Evolutionary conservation across 2,888 invertebrate genomes (phyloP), one percentile per base, ranked within the genome.

Genomic region (Scaptomyza flava): DNA sequence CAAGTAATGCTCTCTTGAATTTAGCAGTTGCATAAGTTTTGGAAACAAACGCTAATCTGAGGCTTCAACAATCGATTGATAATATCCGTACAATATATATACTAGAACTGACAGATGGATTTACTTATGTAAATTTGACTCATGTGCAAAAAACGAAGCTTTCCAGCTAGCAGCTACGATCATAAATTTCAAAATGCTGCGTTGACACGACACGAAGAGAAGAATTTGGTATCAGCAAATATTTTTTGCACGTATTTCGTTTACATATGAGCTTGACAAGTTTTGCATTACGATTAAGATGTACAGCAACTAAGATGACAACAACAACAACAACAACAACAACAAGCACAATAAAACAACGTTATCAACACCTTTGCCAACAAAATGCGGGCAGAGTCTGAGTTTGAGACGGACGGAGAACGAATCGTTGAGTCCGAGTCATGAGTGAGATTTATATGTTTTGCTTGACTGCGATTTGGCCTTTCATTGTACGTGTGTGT

Each of bases 251-350:
- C 84, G 84, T 85, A 83, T 70, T 89, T 80, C 82, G 82, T 83
- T 82, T 83, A 87, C 82, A 83, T 82, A 83, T 83, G 88, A 83
- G 79, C 83, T 77, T 83, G 88, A 83, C 84, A 87, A 76, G 76
- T 84, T 83, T 88, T 87, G 81, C 87, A 83, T 84, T 87, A 84
- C 89, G 89, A 85, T 85, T 85, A 87, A 85, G 84, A 83, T 87
- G 89, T 88, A 88, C 87, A 81, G 72, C 76, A 50, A 34, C 57
- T 17, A 17, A 17, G 17, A 17, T 63, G 41, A 38, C 56, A 57
- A 17, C 38, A 60, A 33, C 51, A 67, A 27, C 59, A 67, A 23
- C 27, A 62, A 42, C 34, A 56, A 23, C 38, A 64, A 43, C 41
- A 53, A 46, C n/a, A 48, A 41, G 31, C 62, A 67, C 23, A 63